Evolutionary conservation across 2,113 vertebrate genomes (phyloP), one percentile per base, ranked within the genome.

Genomic region (Corythoichthys intestinalis): DNA sequence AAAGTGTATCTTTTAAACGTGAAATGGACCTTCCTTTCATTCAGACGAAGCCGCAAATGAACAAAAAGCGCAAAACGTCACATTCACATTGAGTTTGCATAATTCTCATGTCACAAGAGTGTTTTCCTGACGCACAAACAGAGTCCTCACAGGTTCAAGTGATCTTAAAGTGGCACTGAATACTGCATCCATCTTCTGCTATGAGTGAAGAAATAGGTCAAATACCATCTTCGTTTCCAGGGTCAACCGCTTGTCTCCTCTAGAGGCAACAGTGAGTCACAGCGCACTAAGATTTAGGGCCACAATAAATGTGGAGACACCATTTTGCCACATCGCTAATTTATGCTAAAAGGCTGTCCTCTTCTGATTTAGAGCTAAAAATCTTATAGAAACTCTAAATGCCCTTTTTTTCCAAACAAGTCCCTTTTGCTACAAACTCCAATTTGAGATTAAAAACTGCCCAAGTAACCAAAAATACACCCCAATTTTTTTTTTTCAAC

Each of bases 31-130:
- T 53, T 10, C 1, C 20, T 28, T 35, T 10, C 34, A 37, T 37
- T 58, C 34, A 4, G 37, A 58, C 2, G 13, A 47, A 11, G n/a
- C 60, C 13, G 60, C 39, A 63, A 63, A 75, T 65, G 58, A 76
- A 69, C 65, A 74, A 73, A 72, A 46, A 62, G 14, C 3, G 2
- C 44, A 6, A n/a, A 62, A 78, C 79, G n/a, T 65, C 83, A 84
- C 80, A 84, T 86, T 85, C 83, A 84, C 79, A 83, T 81, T 80
- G 78, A 85, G 76, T 79, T 90, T 90, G 85, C 86, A 90, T 90
- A 90, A 83, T 86, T 76, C 86, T 79, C 72, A 83, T 80, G 81
- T 82, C 79, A 82, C 80, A 85, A 85, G 82, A 83, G 79, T 83
- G 80, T 81, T 72, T 73, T 74, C 76, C 75, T 66, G 78, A 77